Evolutionary conservation across 2,797 vertebrate species (phyloP), one percentile per base, ranked within the genome.

Genomic region (Halcyon chelicuti): DNA sequence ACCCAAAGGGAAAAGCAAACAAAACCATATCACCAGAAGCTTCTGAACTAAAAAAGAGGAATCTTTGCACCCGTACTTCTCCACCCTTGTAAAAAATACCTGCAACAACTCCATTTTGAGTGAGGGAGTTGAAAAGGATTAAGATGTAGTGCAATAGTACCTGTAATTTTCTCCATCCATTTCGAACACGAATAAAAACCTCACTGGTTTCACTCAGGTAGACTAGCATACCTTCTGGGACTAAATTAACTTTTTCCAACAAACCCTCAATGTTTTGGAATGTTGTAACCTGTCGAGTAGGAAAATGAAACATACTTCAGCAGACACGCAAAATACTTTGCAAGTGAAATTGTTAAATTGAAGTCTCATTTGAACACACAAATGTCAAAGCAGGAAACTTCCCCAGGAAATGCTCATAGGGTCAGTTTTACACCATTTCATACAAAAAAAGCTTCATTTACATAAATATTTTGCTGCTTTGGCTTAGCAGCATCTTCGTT

Each of bases 101-200:
- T 37, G 40, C 44, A 82, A 63, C 35, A 28, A 13, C 25, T 55
- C 44, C 57, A n/a, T 31, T 86, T 35, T 79, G 51, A 58, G 42
- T 49, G 63, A 47, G 81, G 17, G 9, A 78, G 55, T 25, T 72
- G 62, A 62, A 91, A 77, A 67, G 49, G 31, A 20, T 68, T 52
- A 91, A 26, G 61, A n/a, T 0, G 1, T 3, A 54, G 42, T 44
- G 12, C 37, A 79, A 57, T 21, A 67, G 94, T 95, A 99, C 99
- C 99, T 99, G 99, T 62, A 99, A 94, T 96, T 99, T 99, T 96
- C 98, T 99, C 99, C 99, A 99, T 55, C 99, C 99, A 67, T 98
- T 98, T 90, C 86, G 96, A 72, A 99, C 99, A 31, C 99, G 99
- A 65, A 99, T 97, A 94, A 98, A 99, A 40, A 99, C 98, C 79